Base-by-base conservation (phyloP, 92 coral and sea anemone species). In the Blastomussa wellsi region DNA sequence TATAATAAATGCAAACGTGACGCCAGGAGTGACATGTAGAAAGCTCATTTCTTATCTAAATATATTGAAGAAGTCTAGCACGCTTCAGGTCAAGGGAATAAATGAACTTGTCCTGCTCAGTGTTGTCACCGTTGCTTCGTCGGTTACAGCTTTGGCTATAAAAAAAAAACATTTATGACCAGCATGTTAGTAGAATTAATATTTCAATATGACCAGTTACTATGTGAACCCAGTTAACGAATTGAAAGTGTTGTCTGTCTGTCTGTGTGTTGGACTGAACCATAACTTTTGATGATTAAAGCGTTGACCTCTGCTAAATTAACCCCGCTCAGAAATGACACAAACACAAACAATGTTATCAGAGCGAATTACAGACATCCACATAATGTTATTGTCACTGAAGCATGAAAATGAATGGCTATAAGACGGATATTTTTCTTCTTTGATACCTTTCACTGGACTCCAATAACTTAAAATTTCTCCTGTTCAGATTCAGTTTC, bases 41-140 rank as follows among this genome's bases (percentile, higher is more conserved):
- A 79, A 44, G 26, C 47, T 77, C 20, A 33, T 53, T 77, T 49
- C 53, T 64, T 79, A 39, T 64, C 83, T 24, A 38, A 16, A 44
- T 60, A 16, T 26, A 64, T 19, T 35, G 35, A 36, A 36, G n/a
- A 37, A 32, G 24, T 68, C 15, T 7, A 68, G 38, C 42, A 22
- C 41, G 39, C 74, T 37, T 68, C 16, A 65, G 70, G 70, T 28
- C 35, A 65, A 65, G 16, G 12, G 3, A 26, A 62, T 29, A 4
- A 31, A 68, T 33, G 24, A 62, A 62, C 33, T 17, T 62, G 17
- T 62, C 68, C n/a, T n/a, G n/a, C n/a, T n/a, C n/a, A n/a, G n/a
- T n/a, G n/a, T n/a, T n/a, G n/a, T n/a, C n/a, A n/a, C n/a, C n/a
- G n/a, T n/a, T n/a, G n/a, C n/a, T n/a, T n/a, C n/a, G 65, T 24